Percentiles rank a stretch among this genome's conserved stretches.
These are phyloP conservation scores for Spizaetus ornatus DNA, from an alignment of 2,113 vertebrate genomes.

Conservation along the genomic window DNA sequence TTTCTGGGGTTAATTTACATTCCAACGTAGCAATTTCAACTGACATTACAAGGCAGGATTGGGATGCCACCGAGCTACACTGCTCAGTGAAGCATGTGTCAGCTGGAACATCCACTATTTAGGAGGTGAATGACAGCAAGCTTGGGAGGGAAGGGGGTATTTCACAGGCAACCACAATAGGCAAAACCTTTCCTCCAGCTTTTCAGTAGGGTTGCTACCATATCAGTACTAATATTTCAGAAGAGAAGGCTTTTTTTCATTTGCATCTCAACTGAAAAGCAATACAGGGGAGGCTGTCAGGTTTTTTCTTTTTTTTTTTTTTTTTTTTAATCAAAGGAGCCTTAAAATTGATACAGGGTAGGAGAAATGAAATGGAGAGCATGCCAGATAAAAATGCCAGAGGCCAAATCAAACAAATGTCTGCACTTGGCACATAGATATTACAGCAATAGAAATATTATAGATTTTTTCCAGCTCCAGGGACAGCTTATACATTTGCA, in stretches of 20 bases:
- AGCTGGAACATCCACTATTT: background rate
- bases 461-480: background rate
- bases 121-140: background rate
- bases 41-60: background rate
- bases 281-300: fast-evolving
- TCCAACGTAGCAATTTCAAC: background rate
- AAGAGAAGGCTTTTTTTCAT: background rate
- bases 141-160: background rate
- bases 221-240: background rate
- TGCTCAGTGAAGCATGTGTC: background rate
- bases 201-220: background rate
- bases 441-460: conserved; percentile 24
- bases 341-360: background rate
- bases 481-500: conserved; percentile 11
- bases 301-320: background rate
- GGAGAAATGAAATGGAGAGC: background rate
- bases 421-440: background rate
- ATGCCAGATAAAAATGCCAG: background rate
- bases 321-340: background rate
- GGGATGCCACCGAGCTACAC: background rate
- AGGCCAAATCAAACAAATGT: conserved; percentile 41
- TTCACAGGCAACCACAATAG: background rate
- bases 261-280: background rate
- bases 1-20: conserved; percentile 24
- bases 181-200: background rate